Conservation (phyloP, 2,888 invertebrate genomes). For the Tachystola acroxantha region DNA sequence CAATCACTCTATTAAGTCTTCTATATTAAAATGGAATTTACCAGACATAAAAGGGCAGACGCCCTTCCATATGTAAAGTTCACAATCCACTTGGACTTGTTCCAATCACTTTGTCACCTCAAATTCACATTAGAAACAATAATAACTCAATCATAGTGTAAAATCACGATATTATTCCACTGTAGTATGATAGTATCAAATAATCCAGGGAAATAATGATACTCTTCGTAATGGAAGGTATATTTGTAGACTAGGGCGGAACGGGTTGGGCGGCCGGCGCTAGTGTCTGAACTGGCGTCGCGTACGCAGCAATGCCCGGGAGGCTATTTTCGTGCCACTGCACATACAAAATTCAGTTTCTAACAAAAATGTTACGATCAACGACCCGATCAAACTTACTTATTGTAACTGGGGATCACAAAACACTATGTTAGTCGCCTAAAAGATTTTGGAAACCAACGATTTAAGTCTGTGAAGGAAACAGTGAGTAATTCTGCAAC, state of each 20-base stretch:
- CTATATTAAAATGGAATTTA: constrained; percentile 31
- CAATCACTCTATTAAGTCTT: too few species aligned
- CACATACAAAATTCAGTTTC: constrained; percentile 69
- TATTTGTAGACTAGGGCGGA: constrained; percentile 39
- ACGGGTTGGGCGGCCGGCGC: constrained; percentile 45
- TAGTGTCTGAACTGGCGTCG: constrained; percentile 44
- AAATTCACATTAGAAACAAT: constrained; percentile 31
- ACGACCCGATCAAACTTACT: constrained; percentile 56
- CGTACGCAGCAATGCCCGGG: constrained; percentile 65
- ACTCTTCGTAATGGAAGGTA: constrained; percentile 28
- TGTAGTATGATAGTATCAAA: constrained; percentile 18
- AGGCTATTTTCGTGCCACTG: constrained; percentile 73
- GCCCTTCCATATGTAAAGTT: constrained; percentile 40
- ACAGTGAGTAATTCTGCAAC: too few species aligned
- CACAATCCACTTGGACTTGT: constrained; percentile 52
- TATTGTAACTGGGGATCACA: too few species aligned
- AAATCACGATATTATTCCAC: constrained; percentile 16
- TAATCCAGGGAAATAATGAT: constrained; percentile 20
- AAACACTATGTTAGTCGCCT: too few species aligned
- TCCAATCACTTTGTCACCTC: constrained; percentile 44
- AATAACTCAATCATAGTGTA: constrained; percentile 23
- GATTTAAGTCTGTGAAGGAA: too few species aligned
- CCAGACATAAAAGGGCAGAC: constrained; percentile 36
- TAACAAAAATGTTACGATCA: constrained; percentile 75
- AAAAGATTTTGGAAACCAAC: too few species aligned